Percentiles rank a stretch among this genome's conserved stretches.
Evolutionary conservation across 2,797 vertebrate species (phyloP).

Genomic region (Staurois parvus): DNA sequence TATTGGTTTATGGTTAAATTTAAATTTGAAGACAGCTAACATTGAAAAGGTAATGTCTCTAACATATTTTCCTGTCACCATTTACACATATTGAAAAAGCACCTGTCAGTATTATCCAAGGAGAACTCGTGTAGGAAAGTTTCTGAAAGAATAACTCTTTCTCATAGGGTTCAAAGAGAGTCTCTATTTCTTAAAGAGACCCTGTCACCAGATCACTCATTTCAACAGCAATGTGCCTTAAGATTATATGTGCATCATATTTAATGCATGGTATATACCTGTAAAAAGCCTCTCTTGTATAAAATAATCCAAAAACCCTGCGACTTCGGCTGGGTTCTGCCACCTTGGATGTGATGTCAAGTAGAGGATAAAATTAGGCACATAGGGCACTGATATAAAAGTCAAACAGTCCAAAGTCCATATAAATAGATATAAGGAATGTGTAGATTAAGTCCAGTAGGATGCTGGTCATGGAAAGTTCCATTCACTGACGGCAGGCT

Average conservation of each 20-base stretch:
- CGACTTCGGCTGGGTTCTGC: too few relatives aligned
- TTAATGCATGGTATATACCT: neutral
- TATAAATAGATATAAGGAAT: too few relatives aligned
- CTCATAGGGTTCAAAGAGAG: neutral
- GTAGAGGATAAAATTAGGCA: too few relatives aligned
- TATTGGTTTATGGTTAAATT: conserved; percentile 22
- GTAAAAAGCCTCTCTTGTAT: too few relatives aligned
- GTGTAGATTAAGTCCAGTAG: too few relatives aligned
- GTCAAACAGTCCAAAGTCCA: too few relatives aligned
- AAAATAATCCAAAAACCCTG: too few relatives aligned
- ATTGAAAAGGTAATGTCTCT: conserved; percentile 21
- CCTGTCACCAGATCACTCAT: neutral
- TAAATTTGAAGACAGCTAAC: conserved; percentile 12
- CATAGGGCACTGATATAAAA: too few relatives aligned
- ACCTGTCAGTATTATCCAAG: neutral
- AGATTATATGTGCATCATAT: neutral
- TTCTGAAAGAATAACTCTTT: neutral
- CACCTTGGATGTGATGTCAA: too few relatives aligned
- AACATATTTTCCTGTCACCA: neutral
- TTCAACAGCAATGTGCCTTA: neutral
- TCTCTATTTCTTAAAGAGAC: neutral
- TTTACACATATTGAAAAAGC: conserved; percentile 13
- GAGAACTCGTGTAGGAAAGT: neutral
- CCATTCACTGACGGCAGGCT: too few relatives aligned
- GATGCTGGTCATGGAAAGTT: too few relatives aligned